Base-by-base conservation (phyloP, 2,797 vertebrate species). In the Pogoniulus pusillus region DNA sequence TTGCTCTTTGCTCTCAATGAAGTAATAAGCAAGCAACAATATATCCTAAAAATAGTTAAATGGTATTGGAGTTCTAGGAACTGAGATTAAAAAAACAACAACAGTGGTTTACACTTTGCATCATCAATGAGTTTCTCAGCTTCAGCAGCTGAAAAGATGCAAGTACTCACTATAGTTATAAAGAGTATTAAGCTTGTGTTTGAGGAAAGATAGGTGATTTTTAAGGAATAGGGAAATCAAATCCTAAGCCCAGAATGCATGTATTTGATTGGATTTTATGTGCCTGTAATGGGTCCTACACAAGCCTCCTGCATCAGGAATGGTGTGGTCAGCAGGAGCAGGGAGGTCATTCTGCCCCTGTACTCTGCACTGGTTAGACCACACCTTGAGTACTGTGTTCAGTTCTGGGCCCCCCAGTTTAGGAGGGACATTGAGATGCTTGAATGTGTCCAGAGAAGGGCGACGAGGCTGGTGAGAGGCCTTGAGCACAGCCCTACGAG, bases 71-170 rank as follows among this genome's bases (percentile, higher is more conserved):
- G 16, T 72, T 65, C 49, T 63, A 30, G 51, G 37, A 91, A 80
- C 27, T 2, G 30, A 92, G 72, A 72, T 86, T 91, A 90, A 95
- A 62, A 34, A n/a, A n/a, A n/a, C n/a, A n/a, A 88, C 68, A 32
- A 89, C 69, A 32, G 57, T 74, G 43, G 3, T 79, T 89, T 39
- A 80, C 53, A 54, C 19, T 88, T 51, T 74, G 51, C 86, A 54
- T 86, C 86, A 92, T 88, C 90, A 85, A 30, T 64, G 64, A 63
- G 20, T 54, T 93, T 82, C 85, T 91, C 66, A 85, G 43, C 37
- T 79, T 89, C 4, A 9, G 47, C 4, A 16, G 43, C 57, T 26
- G 73, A 85, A 89, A 29, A 24, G 45, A 90, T 62, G 39, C 10
- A 2, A 94, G 37, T 30, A 49, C 41, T 82, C 43, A 45, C 45